Percentiles rank a stretch among this genome's conserved stretches.
Conservation (phyloP, 2,888 invertebrate genomes). For the Lochmaea capreae region DNA sequence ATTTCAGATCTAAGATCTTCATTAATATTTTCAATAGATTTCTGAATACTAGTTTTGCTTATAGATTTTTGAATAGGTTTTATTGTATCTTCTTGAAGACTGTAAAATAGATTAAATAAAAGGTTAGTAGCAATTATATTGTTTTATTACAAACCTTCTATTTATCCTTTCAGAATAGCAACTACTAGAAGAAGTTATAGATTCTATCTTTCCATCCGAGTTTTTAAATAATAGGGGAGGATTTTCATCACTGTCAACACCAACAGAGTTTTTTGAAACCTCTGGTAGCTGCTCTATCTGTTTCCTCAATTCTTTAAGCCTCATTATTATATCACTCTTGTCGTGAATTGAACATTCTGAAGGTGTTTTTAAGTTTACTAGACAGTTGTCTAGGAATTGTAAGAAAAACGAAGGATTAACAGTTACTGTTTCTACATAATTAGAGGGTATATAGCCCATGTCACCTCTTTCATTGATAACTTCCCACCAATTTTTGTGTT, state of each 20-base stretch:
- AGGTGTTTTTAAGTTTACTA: conserved; percentile 64
- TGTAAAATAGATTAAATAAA: conserved; percentile 20
- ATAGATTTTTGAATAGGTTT: conserved; percentile 54
- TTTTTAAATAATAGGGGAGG: conserved; percentile 59
- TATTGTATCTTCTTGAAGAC: conserved; percentile 35
- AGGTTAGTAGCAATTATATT: not conserved
- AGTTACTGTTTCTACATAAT: conserved; percentile 84
- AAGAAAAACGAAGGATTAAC: conserved; percentile 79
- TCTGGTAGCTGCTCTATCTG: conserved; percentile 67
- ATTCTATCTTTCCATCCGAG: conserved; percentile 59
- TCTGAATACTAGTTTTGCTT: conserved; percentile 56
- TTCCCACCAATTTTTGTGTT: conserved; percentile 90
- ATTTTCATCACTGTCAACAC: conserved; percentile 54
- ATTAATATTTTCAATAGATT: conserved; percentile 59
- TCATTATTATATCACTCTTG: conserved; percentile 73
- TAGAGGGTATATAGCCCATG: conserved; percentile 87
- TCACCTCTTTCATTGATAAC: conserved; percentile 85
- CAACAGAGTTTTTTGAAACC: conserved; percentile 55
- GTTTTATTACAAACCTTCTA: conserved; percentile 2
- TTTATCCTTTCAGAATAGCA: conserved; percentile 47
- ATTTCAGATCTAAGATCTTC: conserved; percentile 57
- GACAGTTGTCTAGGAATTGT: conserved; percentile 78
- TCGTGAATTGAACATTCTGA: conserved; percentile 62
- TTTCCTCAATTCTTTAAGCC: conserved; percentile 74
- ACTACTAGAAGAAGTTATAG: conserved; percentile 49